Evolutionary conservation across 1,140 invertebrate genomes (phyloP).

Genomic region (Ostrea denselamellosa): DNA sequence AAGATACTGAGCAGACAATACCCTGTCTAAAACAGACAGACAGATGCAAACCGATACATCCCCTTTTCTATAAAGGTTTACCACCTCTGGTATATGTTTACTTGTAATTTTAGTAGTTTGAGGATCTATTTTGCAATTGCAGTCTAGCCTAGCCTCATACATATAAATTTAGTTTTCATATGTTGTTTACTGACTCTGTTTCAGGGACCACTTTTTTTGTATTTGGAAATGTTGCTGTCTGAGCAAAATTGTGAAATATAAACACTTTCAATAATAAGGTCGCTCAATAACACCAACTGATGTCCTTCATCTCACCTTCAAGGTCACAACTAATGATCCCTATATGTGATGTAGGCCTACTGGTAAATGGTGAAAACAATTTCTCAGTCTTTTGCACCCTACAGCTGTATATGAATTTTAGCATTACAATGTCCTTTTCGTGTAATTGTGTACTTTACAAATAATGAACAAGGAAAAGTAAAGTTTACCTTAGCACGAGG

Average conservation of each 20-base stretch:
- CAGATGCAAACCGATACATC: too few relatives aligned
- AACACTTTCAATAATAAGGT: neutral
- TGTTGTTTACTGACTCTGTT: neutral
- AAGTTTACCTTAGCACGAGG: neutral
- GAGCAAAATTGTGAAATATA: neutral
- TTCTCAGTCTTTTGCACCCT: neutral
- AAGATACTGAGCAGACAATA: too few relatives aligned
- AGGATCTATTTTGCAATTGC: too few relatives aligned
- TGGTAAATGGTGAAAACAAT: neutral
- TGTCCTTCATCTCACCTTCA: slow-evolving; percentile 4
- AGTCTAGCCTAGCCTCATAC: too few relatives aligned
- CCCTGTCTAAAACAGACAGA: too few relatives aligned
- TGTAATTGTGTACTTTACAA: neutral
- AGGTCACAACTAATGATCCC: neutral
- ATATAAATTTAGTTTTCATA: too few relatives aligned
- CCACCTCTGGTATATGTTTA: too few relatives aligned
- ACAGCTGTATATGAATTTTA: neutral
- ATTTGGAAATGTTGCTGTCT: neutral
- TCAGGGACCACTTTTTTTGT: neutral
- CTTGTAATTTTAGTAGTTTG: too few relatives aligned
- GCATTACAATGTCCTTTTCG: neutral
- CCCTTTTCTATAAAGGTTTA: too few relatives aligned
- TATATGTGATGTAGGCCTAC: neutral
- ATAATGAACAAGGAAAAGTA: neutral
- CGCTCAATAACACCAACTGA: slow-evolving; percentile 1